Base-by-base conservation (phyloP, 2,888 invertebrate genomes). In the Stenchaetothrips biformis region DNA sequence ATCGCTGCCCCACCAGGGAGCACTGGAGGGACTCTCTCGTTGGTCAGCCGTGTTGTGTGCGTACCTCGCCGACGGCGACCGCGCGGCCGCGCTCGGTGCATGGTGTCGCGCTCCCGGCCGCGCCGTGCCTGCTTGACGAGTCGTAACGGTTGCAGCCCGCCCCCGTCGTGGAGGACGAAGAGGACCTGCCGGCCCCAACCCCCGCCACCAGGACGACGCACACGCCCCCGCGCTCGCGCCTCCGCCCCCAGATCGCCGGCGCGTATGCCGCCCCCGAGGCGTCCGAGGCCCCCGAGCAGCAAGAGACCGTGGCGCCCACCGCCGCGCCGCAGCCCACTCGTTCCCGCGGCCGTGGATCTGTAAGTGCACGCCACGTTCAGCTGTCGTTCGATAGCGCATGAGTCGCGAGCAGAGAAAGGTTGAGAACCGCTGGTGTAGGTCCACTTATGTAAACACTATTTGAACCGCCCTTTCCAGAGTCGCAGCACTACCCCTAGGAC, bases 401-500 rank as follows among this genome's bases (percentile, higher is more conserved):
- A 9, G 7, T 49, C 49, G 7, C 49, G 7, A 7, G 7, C 49
- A 9, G 7, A 49, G 7, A 49, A 13, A 13, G 13, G 8, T 49
- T 49, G 7, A 49, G 53, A 1, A 2, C 53, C 16, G 7, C 53
- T 1, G 11, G 53, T 16, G 11, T 11, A 53, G 53, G 53, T 13
- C 53, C 53, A 13, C 3, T 11, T 4, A 37, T 77, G 81, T 7
- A 82, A 83, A 13, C 84, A 85, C 16, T 83, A 84, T 16, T 27
- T 79, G 4, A 37, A 37, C 8, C 79, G 79, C 9, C 83, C 83
- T 0, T 67, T 82, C 7, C 88, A 88, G 81, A 88, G 89, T 83
- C 85, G 89, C 82, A 62, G 83, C 86, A 13, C 87, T 88, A 13
- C 85, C 85, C n/a, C 85, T 87, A 9, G 86, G 85, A 79, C 88